Evolutionary conservation across 2,797 vertebrate species (phyloP).

Genomic region (Gymnothorax reevesii): DNA sequence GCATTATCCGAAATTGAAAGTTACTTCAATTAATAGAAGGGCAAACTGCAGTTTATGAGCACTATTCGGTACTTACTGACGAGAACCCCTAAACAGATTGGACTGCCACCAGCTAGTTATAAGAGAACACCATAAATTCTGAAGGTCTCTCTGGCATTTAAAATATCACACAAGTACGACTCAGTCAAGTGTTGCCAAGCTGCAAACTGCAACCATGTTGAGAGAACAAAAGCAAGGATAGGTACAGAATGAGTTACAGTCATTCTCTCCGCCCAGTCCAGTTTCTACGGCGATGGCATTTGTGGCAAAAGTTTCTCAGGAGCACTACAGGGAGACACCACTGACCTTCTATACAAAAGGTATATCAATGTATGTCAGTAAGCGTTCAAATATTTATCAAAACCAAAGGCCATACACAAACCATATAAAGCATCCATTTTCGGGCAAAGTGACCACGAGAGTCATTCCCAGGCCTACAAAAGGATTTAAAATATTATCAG

Average conservation of each 20-base stretch:
- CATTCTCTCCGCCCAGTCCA: background rate
- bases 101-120: background rate
- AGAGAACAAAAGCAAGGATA: background rate
- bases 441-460: background rate
- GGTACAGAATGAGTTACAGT: background rate
- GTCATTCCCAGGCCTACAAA: background rate
- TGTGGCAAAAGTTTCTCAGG: background rate
- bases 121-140: background rate
- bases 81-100: background rate
- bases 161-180: background rate
- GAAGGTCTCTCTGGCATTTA: background rate
- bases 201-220: background rate
- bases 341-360: conserved; percentile 21
- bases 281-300: conserved; percentile 24
- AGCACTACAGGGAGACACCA: background rate
- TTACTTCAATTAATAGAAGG: background rate
- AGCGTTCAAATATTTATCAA: background rate
- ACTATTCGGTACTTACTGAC: background rate
- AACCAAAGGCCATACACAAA: background rate
- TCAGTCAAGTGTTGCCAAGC: background rate
- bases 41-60: background rate
- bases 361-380: background rate
- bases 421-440: background rate
- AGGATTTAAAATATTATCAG: background rate
- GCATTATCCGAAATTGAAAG: background rate